These are phyloP conservation scores for Hoplostethus mediterraneus DNA, from an alignment of 2,797 vertebrate species.

Conservation along the genomic window DNA sequence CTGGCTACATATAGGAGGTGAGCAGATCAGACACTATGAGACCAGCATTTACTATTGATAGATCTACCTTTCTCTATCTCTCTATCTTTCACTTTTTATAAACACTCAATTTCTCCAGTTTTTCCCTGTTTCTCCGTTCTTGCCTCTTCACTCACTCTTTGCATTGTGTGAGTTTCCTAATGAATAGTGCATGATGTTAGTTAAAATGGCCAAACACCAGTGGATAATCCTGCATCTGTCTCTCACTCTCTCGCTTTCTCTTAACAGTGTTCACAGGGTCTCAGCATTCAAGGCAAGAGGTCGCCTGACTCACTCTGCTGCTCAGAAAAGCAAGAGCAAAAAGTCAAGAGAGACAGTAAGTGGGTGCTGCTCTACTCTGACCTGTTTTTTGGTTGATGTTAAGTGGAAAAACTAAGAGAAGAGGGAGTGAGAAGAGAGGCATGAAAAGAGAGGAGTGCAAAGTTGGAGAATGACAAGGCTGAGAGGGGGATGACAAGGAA, in stretches of 20 bases:
- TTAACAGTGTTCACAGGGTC: constrained; percentile 45
- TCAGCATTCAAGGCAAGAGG: constrained; percentile 55
- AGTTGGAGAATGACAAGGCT: constrained; percentile 25
- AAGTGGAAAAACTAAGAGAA: constrained; percentile 53
- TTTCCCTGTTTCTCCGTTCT: not conserved
- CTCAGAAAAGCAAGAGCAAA: constrained; percentile 58
- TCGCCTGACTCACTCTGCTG: constrained; percentile 48
- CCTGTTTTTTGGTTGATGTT: constrained; percentile 39
- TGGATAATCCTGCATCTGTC: too few relatives aligned
- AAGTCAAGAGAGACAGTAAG: constrained; percentile 65
- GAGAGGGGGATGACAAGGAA: not conserved
- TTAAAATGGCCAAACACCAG: too few relatives aligned
- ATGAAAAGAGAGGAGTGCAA: constrained; percentile 21
- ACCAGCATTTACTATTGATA: constrained; percentile 36
- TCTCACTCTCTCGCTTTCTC: constrained; percentile 27
- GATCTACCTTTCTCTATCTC: not conserved
- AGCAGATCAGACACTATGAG: not conserved
- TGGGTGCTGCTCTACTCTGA: constrained; percentile 54
- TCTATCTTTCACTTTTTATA: constrained; percentile 11
- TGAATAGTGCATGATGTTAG: too few relatives aligned
- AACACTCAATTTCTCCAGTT: not conserved
- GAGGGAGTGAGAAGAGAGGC: constrained; percentile 22
- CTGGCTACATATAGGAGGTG: constrained; percentile 31
- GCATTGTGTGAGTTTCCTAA: too few relatives aligned
- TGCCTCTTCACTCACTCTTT: not conserved